These are phyloP conservation scores for Sinosuthora webbiana DNA, from an alignment of 2,113 vertebrate genomes.

Conservation along the genomic window DNA sequence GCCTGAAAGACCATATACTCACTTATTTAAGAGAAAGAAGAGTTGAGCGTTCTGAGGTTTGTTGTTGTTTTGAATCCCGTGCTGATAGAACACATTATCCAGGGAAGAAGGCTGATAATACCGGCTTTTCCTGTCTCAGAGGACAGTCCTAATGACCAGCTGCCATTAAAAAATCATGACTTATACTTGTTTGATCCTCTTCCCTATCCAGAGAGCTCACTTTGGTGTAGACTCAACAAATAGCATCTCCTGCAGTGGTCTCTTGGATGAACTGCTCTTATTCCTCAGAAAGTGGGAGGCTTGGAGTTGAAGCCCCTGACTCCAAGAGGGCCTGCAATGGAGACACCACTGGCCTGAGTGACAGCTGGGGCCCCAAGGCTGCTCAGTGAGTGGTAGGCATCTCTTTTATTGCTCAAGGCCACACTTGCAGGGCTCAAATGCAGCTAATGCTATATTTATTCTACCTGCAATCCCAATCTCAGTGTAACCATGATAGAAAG, in stretches of 20 bases:
- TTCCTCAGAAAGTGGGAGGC: neutral
- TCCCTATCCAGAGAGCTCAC: neutral
- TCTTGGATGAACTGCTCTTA: neutral
- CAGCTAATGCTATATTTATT: neutral
- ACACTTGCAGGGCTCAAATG: neutral
- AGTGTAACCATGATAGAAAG: neutral
- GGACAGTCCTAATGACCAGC: neutral
- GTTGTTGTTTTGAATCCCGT: neutral
- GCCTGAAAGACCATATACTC: neutral
- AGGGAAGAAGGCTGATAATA: neutral
- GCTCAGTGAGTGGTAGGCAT: neutral
- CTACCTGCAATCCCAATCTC: neutral
- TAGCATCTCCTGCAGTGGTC: neutral
- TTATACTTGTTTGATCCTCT: neutral
- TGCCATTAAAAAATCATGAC: neutral
- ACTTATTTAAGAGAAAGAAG: neutral
- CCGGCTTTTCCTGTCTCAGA: neutral
- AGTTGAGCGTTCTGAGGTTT: neutral
- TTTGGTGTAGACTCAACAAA: neutral
- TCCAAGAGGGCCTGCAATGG: accelerated
- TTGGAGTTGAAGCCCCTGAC: neutral
- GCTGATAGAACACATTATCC: neutral
- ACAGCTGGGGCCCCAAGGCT: neutral
- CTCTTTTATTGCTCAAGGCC: neutral
- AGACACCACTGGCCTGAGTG: neutral